Conservation (phyloP, 2,888 invertebrate genomes). For the Plusia festucae region DNA sequence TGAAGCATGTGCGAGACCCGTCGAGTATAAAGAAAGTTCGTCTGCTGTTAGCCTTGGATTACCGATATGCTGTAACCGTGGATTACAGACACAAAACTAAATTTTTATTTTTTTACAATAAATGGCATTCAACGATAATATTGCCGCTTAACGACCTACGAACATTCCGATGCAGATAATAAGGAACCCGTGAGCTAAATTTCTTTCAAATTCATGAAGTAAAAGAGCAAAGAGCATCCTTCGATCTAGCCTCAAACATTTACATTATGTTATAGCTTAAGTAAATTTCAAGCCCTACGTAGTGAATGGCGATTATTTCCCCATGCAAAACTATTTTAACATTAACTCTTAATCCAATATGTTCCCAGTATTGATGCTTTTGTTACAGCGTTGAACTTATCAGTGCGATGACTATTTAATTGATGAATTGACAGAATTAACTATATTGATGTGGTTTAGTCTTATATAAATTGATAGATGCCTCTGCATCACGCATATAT, state of each 20-base stretch:
- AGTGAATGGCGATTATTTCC: not conserved
- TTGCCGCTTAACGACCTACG: too few relatives aligned
- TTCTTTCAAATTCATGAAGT: too few relatives aligned
- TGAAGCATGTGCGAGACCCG: constrained; percentile 16
- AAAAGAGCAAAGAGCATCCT: not conserved
- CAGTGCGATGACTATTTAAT: not conserved
- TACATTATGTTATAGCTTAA: too few relatives aligned
- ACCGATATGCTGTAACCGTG: not conserved
- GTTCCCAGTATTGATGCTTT: not conserved
- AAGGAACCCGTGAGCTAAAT: too few relatives aligned
- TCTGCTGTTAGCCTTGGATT: not conserved
- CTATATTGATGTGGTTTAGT: not conserved
- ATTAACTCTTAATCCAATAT: not conserved
- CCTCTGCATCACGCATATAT: too few relatives aligned
- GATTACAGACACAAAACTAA: not conserved
- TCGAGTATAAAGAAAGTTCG: constrained; percentile 1
- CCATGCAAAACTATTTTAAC: constrained; percentile 4
- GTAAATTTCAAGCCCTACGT: not conserved
- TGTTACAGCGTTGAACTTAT: not conserved
- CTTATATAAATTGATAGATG: not conserved
- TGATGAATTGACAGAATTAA: not conserved
- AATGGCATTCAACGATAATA: too few relatives aligned
- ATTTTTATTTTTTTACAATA: not conserved
- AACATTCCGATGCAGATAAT: too few relatives aligned
- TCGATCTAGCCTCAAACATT: not conserved